Evolutionary conservation across 2,113 vertebrate species (phyloP).

Genomic region (Passer montanus): DNA sequence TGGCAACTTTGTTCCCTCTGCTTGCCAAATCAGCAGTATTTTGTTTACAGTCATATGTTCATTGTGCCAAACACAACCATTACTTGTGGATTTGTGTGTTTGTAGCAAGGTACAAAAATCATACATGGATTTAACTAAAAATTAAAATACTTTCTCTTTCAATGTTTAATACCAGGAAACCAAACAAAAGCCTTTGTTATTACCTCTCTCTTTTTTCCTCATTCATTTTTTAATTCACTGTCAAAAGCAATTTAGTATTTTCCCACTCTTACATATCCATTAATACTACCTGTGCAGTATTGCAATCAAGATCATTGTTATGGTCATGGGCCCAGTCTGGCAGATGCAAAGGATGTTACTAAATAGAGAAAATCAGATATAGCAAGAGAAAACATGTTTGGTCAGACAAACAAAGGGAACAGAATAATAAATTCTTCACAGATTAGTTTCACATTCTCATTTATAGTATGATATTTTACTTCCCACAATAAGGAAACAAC

Average conservation of each 20-base stretch:
- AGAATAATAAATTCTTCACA: not conserved
- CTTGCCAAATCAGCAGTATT: not conserved
- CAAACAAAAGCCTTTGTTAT: fast-evolving
- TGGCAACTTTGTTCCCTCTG: not conserved
- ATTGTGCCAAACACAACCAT: not conserved
- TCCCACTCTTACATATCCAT: not conserved
- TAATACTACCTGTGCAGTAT: not conserved
- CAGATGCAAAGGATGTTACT: not conserved
- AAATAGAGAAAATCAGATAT: not conserved
- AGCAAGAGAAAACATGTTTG: not conserved
- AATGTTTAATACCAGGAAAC: not conserved
- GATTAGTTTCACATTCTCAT: not conserved
- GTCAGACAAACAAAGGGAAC: not conserved
- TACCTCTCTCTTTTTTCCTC: fast-evolving
- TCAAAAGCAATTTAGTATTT: not conserved
- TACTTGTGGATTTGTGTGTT: not conserved
- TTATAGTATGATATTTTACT: not conserved
- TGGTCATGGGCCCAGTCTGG: not conserved
- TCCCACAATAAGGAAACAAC: not conserved
- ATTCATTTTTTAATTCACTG: not conserved
- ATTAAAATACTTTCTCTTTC: not conserved
- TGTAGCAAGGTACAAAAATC: not conserved
- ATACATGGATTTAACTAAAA: not conserved
- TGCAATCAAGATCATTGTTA: not conserved
- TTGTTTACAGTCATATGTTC: not conserved